Evolutionary conservation across 2,888 invertebrate genomes (phyloP), one percentile per base, ranked within the genome.

Genomic region (Spodoptera picta): DNA sequence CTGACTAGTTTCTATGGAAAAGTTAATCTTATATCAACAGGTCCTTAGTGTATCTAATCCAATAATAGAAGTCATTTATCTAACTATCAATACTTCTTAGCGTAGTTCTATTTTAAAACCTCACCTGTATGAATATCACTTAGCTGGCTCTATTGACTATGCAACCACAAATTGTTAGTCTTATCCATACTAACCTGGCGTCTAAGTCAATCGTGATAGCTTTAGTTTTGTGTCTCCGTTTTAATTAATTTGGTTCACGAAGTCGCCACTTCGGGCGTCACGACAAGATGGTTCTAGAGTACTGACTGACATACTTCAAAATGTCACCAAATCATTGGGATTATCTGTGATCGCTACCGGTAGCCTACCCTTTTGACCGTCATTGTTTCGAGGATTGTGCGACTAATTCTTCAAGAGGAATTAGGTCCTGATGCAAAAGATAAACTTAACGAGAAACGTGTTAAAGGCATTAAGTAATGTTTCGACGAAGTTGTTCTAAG

Each of bases 231-330:
- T 91, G 91, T 92, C 90, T 93, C 87, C 84, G 92, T 91, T 93
- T 94, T 94, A 94, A 94, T 94, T 94, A 94, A 94, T 94, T 94
- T 94, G 92, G 92, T 91, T 93, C 94, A 94, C 94, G 94, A 94
- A 89, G 89, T 92, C 92, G 90, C 94, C 94, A 94, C 94, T 93
- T 93, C 84, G 88, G 88, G 87, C 87, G 90, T 93, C 94, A 94
- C 94, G 94, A 94, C 91, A 84, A 83, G 86, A 90, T 85, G 87
- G 80, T 84, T 84, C 89, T 84, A 83, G 87, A 79, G 80, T 77
- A 75, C 87, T 89, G 92, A 93, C 85, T 94, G 94, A 94, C 94
- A 94, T 83, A 93, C 92, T 93, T 94, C 93, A 93, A 92, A 94
- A 94, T 93, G 94, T 92, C 94, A 93, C 92, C 90, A 91, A 91